Conservation (phyloP, 2,113 vertebrate species). For the Microtus richardsoni region DNA sequence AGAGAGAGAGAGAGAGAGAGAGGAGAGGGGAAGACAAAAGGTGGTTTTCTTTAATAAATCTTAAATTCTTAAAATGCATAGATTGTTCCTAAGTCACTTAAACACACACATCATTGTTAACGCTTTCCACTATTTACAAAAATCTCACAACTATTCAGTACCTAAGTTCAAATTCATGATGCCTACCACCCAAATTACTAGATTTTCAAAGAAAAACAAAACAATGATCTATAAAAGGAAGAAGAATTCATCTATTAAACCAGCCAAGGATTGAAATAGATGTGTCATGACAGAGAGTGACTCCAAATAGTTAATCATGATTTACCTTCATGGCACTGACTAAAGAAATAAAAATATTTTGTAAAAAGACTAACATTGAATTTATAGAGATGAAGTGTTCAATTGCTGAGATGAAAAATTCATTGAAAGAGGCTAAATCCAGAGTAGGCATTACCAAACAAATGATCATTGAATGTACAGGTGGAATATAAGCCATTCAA, state of each 20-base stretch:
- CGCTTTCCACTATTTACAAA: neutral
- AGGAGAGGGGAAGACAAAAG: neutral
- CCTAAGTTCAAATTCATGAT: neutral
- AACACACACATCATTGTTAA: neutral
- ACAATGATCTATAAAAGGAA: neutral
- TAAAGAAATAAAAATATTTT: neutral
- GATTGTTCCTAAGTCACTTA: neutral
- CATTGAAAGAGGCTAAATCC: neutral
- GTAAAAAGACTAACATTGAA: neutral
- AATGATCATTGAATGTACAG: slow-evolving; percentile 2
- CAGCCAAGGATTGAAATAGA: slow-evolving; percentile 1
- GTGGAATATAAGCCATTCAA: neutral
- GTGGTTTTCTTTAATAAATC: neutral
- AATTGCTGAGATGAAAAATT: slow-evolving; percentile 8
- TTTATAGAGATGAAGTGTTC: neutral
- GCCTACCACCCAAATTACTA: neutral
- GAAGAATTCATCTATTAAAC: neutral
- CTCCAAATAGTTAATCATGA: neutral
- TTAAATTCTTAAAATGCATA: slow-evolving; percentile 23
- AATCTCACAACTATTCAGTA: neutral
- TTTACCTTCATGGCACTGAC: neutral
- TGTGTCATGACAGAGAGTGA: neutral
- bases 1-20: no score
- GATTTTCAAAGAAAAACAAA: neutral
- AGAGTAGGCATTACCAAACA: neutral